These are phyloP conservation scores for Andrena haemorrhoa DNA, from an alignment of 2,888 invertebrate genomes.

Conservation along the genomic window DNA sequence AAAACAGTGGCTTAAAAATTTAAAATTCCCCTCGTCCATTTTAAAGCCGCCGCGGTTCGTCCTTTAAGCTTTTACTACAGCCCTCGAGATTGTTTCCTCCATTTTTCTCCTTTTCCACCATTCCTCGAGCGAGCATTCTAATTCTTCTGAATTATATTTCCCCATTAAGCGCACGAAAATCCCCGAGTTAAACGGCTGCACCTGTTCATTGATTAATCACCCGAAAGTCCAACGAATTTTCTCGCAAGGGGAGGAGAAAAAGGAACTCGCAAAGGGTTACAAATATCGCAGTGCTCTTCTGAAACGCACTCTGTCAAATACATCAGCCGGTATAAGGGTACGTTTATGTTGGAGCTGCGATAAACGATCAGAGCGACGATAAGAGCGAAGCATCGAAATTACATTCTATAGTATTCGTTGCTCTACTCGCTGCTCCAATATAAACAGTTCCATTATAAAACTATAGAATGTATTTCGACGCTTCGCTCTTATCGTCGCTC, in stretches of 20 bases:
- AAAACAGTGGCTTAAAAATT: background rate
- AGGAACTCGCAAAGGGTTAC: background rate
- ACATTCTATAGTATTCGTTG: too few relatives aligned
- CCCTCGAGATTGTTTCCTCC: conserved; percentile 4
- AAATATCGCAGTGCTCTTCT: background rate
- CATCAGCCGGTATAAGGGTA: too few relatives aligned
- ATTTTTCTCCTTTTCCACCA: background rate
- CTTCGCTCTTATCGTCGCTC: too few relatives aligned
- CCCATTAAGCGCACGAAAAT: background rate
- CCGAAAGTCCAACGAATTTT: background rate
- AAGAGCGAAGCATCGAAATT: too few relatives aligned
- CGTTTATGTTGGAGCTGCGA: too few relatives aligned
- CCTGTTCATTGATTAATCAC: conserved; percentile 27
- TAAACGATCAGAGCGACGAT: too few relatives aligned
- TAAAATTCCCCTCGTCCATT: conserved; percentile 4
- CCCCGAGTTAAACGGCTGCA: conserved; percentile 14
- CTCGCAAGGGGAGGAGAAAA: background rate
- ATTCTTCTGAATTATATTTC: conserved; percentile 37
- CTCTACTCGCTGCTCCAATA: too few relatives aligned
- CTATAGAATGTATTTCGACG: too few relatives aligned
- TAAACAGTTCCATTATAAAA: too few relatives aligned
- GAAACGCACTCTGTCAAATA: too few relatives aligned
- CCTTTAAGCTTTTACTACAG: conserved; percentile 18
- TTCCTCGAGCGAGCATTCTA: conserved; percentile 6
- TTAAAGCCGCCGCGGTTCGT: conserved; percentile 15